Evolutionary conservation across 2,113 vertebrate species (phyloP).

Genomic region (Tetrax tetrax): DNA sequence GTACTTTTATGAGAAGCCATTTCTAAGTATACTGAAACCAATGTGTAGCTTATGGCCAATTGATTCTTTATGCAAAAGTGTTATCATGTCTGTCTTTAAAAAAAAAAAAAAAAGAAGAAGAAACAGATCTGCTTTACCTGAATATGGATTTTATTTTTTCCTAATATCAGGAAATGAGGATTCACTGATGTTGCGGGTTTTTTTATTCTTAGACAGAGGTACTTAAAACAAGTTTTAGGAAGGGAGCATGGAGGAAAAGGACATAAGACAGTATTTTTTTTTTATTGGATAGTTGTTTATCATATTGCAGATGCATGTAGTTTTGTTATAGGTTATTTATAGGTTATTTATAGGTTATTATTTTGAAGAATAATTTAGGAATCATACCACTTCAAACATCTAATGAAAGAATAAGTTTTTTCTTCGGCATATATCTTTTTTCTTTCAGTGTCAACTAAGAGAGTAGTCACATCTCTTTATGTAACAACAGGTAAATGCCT

Average conservation of each 20-base stretch:
- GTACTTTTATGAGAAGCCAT: neutral
- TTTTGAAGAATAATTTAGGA: neutral
- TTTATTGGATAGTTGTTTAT: neutral
- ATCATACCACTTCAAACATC: neutral
- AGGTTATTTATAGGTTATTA: neutral
- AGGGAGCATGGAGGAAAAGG: rapidly evolving
- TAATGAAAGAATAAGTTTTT: neutral
- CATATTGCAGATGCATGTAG: neutral
- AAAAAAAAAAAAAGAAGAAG: no score
- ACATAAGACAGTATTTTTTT: neutral
- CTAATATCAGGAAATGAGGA: neutral
- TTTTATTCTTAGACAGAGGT: neutral
- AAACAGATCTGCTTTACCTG: neutral
- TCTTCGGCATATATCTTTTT: neutral
- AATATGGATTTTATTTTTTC: neutral
- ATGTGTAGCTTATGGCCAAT: neutral
- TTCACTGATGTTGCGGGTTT: neutral
- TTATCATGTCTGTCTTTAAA: no score
- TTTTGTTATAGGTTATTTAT: neutral
- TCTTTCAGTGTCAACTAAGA: neutral
- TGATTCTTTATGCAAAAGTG: neutral
- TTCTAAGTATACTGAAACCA: neutral
- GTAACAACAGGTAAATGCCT: neutral
- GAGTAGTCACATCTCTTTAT: neutral
- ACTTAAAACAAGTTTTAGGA: neutral